phyloP scores from a whole-genome alignment of 2,113 vertebrate species.

The Megaleporinus macrocephalus region DNA sequence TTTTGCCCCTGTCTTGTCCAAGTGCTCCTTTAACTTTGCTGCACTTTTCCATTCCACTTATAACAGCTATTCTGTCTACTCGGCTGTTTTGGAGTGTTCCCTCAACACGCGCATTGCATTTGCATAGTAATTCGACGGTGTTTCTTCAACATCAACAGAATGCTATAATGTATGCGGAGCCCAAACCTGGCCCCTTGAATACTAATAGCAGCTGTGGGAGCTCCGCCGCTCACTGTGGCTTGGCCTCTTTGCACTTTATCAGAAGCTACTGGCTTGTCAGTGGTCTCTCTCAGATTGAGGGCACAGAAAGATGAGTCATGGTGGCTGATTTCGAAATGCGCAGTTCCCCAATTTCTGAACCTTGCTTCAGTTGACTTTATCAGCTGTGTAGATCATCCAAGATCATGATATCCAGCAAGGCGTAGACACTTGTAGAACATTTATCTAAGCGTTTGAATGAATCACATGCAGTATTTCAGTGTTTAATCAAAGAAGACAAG shows the following conservation, averaged over 20 bases:
- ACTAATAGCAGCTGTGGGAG: constrained; percentile 66
- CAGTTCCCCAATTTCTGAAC: constrained; percentile 3
- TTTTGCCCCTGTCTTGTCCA: not conserved
- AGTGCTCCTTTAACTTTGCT: constrained; percentile 28
- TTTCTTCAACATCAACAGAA: constrained; percentile 63
- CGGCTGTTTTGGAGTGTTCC: constrained; percentile 67
- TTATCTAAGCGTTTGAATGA: not conserved
- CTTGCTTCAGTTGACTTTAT: constrained; percentile 5
- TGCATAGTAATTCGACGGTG: constrained; percentile 76
- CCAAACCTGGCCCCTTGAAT: constrained; percentile 67
- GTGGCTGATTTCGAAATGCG: not conserved
- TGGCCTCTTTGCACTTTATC: constrained; percentile 19
- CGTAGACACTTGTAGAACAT: not conserved
- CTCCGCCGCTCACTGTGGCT: constrained; percentile 27
- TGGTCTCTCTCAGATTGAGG: constrained; percentile 2
- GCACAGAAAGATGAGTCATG: constrained; percentile 13
- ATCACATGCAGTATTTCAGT: not conserved
- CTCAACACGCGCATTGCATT: constrained; percentile 71
- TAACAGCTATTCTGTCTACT: constrained; percentile 68
- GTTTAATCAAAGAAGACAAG: not conserved
- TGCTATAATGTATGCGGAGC: constrained; percentile 67
- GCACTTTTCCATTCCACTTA: constrained; percentile 52
- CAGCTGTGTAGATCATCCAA: not conserved
- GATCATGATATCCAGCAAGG: not conserved
- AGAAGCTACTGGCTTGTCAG: constrained; percentile 8